Base-by-base conservation (phyloP, 2,113 vertebrate species). In the Hassar affinis region DNA sequence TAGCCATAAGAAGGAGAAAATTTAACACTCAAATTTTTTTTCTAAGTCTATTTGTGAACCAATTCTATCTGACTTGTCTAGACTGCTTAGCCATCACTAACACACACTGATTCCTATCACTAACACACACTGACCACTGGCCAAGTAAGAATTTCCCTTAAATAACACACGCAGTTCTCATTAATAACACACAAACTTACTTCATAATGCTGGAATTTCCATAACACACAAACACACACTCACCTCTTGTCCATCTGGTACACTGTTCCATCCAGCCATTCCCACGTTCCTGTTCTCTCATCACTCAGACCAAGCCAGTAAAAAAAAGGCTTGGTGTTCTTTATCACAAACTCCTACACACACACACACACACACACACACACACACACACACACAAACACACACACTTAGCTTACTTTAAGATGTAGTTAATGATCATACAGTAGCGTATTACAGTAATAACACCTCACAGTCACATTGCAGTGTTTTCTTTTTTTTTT, bases 221-320 rank as follows among this genome's bases (percentile, higher is more conserved):
- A 33, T 6, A 68, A 20, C 7, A 42, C 52, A 38, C 56, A 47
- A 8, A 61, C 72, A 81, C 47, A 75, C 69, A 69, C 85, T 81
- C 47, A 88, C 87, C 87, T 85, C 9, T 25, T 42, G 54, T 66
- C 10, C 5, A 86, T 57, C 12, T 62, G 56, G 8, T 54, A 86
- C 2, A 49, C 77, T 10, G 85, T 88, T 17, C 83, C 49, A 42
- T 88, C 87, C 7, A 86, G 27, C 87, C 87, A 88, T 18, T 88
- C 85, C 85, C 87, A 88, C 35, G 81, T 18, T n/a, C 87, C 87
- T 0, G 83, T 86, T 66, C 77, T 78, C 30, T 77, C 83, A 47
- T 88, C 87, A 69, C 52, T 85, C 77, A 88, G 47, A 52, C 87
- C 87, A 77, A 88, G 25, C 87, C 87, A 88, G 75, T 83, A 88